These are phyloP conservation scores for Notocelia uddmanniana DNA, from an alignment of 2,888 invertebrate species.

Conservation along the genomic window DNA sequence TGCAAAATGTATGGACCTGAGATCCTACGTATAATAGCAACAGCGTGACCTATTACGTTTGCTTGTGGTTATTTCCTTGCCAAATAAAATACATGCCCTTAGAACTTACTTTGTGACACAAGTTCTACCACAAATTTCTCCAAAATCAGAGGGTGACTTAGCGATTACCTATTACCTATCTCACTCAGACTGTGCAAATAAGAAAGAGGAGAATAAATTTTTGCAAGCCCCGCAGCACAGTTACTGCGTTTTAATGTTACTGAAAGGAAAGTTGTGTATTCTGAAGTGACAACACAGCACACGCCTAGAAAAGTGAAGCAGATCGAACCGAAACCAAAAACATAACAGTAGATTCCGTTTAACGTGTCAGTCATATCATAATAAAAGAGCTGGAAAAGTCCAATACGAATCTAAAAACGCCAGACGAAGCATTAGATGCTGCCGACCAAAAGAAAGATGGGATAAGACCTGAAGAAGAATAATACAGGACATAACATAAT, in stretches of 20 bases:
- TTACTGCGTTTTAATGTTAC: too few species aligned
- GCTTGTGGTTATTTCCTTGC: background rate
- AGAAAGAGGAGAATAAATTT: too few species aligned
- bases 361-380: too few species aligned
- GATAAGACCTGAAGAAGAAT: background rate
- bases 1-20: constrained; percentile 65
- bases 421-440: too few species aligned
- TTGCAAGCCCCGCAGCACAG: too few species aligned
- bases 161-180: too few species aligned
- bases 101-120: background rate
- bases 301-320: background rate
- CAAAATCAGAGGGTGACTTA: too few species aligned
- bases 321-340: background rate
- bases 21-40: constrained; percentile 43
- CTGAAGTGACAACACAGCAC: too few species aligned
- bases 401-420: background rate
- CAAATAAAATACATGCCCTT: background rate
- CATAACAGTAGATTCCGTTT: too few species aligned
- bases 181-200: too few species aligned
- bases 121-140: too few species aligned
- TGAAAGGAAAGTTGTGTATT: too few species aligned
- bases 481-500: background rate
- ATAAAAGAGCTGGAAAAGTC: background rate
- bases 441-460: background rate
- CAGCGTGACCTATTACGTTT: constrained; percentile 33